phyloP scores from a whole-genome alignment of 2,113 vertebrate species.

The Tragelaphus buxtoni region DNA sequence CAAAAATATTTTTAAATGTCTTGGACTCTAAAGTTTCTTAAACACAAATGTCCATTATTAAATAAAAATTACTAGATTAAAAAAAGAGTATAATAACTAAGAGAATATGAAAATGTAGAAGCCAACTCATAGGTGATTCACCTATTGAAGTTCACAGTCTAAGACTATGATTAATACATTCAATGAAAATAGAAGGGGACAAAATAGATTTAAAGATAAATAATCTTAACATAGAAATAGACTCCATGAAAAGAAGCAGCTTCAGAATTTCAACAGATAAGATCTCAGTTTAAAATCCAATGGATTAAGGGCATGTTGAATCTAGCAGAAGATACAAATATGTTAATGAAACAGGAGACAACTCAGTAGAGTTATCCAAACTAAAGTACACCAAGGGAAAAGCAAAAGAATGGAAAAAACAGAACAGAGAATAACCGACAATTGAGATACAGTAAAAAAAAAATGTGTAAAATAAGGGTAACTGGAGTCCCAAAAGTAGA shows the following conservation, averaged over 20 bases:
- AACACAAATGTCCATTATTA: not conserved
- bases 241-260: not conserved
- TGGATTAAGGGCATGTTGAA: not conserved
- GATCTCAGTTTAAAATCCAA: not conserved
- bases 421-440: not conserved
- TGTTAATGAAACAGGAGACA: not conserved
- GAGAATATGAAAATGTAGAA: not conserved
- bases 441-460: not conserved
- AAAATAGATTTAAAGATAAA: not conserved
- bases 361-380: not conserved
- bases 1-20: not conserved
- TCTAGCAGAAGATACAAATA: not conserved
- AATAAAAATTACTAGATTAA: not conserved
- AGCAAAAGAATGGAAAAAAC: not conserved
- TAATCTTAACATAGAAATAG: not conserved
- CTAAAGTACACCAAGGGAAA: not conserved
- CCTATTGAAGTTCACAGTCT: not conserved
- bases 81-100: not conserved
- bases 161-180: not conserved
- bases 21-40: not conserved
- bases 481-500: not conserved
- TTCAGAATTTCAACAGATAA: not conserved
- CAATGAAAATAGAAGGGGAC: not conserved
- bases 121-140: not conserved
- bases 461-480: not conserved